Evolutionary conservation across 92 coral and sea anemone genomes (phyloP), one percentile per base, ranked within the genome.

Genomic region (Diadumene lineata): DNA sequence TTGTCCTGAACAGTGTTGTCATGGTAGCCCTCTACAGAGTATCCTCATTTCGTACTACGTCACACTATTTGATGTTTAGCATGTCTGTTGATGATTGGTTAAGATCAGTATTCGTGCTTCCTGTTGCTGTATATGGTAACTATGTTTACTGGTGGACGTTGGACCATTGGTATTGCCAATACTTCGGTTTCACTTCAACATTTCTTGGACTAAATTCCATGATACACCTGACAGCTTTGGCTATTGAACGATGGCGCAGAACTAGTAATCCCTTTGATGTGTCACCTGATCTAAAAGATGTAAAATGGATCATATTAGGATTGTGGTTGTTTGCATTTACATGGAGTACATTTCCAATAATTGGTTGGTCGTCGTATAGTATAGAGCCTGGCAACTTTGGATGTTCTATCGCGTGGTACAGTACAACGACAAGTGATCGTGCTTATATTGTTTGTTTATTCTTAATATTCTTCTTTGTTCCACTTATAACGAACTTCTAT

Each of bases 301-400:
- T 69, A 1, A 16, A 48, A 23, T 17, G 23, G 23, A 28, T 78
- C 43, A 50, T 78, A 17, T 1, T 34, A 21, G 68, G 72, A 9
- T 63, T 83, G 21, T 83, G 88, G 88, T 28, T 27, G 4, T 83
- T 78, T 43, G 64, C 88, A 27, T 31, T 78, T 8, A 66, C 77
- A 21, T 83, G 88, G 88, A 66, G 72, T 43, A 31, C 18, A 1
- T 78, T 78, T 67, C 88, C 88, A 43, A 53, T 83, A 67, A 24
- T 79, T 22, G 88, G 88, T 0, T 83, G 88, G 88, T 83, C 88
- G 26, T 67, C 84, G 18, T 83, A 83, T 48, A 83, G 66, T 28
- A 69, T 70, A 17, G 84, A 78, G 31, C 76, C 75, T 1, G 87
- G 68, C 31, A 24, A 23, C 24, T 15, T 16, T 44, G 70, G 67